These are phyloP conservation scores for Apocheima hispidaria DNA, from an alignment of 2,888 invertebrate genomes.

Conservation along the genomic window DNA sequence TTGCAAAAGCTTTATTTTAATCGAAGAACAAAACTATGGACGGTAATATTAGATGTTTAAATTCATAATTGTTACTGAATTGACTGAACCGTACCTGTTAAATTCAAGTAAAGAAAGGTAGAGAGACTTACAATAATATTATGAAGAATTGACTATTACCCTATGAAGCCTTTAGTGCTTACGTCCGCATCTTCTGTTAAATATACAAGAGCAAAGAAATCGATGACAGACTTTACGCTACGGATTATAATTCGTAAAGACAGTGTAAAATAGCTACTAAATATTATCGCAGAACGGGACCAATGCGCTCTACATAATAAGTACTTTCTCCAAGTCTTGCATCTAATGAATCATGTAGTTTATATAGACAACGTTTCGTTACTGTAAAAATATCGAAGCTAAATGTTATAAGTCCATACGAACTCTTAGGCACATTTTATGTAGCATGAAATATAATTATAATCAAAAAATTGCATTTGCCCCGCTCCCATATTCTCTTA, in stretches of 20 bases:
- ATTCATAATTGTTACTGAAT: slow-evolving; percentile 38
- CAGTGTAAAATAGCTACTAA: slow-evolving; percentile 67
- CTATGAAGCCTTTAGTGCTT: slow-evolving; percentile 43
- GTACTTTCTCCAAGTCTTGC: slow-evolving; percentile 23
- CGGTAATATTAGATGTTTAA: slow-evolving; percentile 63
- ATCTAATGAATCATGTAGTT: slow-evolving; percentile 29
- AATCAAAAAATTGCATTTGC: slow-evolving; percentile 62
- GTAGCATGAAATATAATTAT: slow-evolving; percentile 67
- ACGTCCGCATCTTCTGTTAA: slow-evolving; percentile 30
- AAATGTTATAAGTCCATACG: slow-evolving; percentile 66
- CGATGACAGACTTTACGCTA: slow-evolving; percentile 42
- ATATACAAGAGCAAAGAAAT: slow-evolving; percentile 38
- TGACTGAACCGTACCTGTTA: slow-evolving; percentile 54
- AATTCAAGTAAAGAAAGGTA: slow-evolving; percentile 20
- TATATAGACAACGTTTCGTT: slow-evolving; percentile 36
- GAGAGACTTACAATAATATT: slow-evolving; percentile 43
- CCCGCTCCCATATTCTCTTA: slow-evolving; percentile 63
- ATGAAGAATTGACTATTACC: slow-evolving; percentile 60
- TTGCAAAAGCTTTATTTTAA: slow-evolving; percentile 51
- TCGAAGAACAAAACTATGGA: slow-evolving; percentile 60
- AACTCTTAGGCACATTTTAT: slow-evolving; percentile 80
- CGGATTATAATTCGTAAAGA: slow-evolving; percentile 54
- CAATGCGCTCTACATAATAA: slow-evolving; percentile 53
- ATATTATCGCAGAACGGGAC: slow-evolving; percentile 70
- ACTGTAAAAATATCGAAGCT: slow-evolving; percentile 59